Evolutionary conservation across 2,797 vertebrate species (phyloP).

Genomic region (Novumbra hubbsi): DNA sequence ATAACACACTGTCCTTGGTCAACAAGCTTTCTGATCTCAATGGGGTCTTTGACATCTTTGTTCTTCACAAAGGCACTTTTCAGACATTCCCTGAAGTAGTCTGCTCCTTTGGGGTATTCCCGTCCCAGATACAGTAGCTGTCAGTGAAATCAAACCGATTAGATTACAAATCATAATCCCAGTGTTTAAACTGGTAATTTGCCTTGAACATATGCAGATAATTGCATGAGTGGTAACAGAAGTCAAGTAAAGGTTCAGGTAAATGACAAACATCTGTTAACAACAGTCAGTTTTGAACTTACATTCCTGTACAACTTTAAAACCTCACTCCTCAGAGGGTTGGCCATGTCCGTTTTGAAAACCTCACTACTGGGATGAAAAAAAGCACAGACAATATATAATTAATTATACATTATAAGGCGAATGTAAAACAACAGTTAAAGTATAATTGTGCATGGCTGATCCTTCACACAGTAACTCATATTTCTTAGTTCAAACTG

Average conservation of each 20-base stretch:
- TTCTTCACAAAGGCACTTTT: constrained; percentile 92
- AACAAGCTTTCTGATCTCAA: constrained; percentile 86
- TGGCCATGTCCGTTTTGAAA: constrained; percentile 78
- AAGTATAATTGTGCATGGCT: not conserved
- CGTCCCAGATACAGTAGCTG: constrained; percentile 90
- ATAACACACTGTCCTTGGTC: constrained; percentile 87
- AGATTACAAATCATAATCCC: not conserved
- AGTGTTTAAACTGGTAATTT: not conserved
- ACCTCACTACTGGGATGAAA: constrained; percentile 36
- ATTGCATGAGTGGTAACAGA: not conserved
- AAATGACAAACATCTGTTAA: not conserved
- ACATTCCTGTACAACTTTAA: constrained; percentile 91
- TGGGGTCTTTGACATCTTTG: constrained; percentile 88
- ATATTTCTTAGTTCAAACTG: not conserved
- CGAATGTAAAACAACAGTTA: not conserved
- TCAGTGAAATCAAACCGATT: not conserved
- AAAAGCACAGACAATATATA: not conserved
- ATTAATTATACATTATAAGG: not conserved
- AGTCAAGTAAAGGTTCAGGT: not conserved
- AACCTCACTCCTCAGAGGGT: constrained; percentile 83
- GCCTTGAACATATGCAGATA: not conserved
- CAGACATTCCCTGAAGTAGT: constrained; percentile 87
- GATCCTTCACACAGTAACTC: not conserved
- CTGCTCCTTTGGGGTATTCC: constrained; percentile 89
- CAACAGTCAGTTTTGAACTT: constrained; percentile 60